phyloP scores from a whole-genome alignment of 1,140 invertebrate species.

The Dendrolimus punctatus region DNA sequence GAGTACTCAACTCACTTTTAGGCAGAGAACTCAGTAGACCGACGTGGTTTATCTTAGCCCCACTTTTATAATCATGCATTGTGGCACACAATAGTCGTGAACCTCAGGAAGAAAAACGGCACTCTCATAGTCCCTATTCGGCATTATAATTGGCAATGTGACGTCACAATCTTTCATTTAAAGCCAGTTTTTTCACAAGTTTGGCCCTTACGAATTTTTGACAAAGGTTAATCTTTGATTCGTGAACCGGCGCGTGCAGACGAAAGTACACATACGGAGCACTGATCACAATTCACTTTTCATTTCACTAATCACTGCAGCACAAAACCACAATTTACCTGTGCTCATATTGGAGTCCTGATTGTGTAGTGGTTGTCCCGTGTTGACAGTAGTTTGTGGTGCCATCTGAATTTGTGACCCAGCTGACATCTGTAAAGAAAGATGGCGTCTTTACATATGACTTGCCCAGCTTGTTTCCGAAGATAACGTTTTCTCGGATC shows the following conservation, averaged over 20 bases:
- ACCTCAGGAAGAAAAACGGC: slow-evolving; percentile 45
- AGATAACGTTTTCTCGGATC: slow-evolving; percentile 24
- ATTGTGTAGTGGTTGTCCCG: slow-evolving; percentile 90
- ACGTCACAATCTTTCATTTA: slow-evolving; percentile 59
- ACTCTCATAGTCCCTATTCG: slow-evolving; percentile 64
- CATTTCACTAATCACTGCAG: slow-evolving; percentile 44
- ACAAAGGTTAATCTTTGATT: slow-evolving; percentile 33
- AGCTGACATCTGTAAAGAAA: slow-evolving; percentile 90
- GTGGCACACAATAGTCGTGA: slow-evolving; percentile 44
- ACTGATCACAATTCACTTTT: slow-evolving; percentile 49
- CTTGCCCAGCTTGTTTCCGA: slow-evolving; percentile 40
- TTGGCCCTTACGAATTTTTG: slow-evolving; percentile 29
- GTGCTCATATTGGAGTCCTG: slow-evolving; percentile 97
- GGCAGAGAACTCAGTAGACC: slow-evolving; percentile 54
- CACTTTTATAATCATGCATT: slow-evolving; percentile 65
- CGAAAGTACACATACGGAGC: slow-evolving; percentile 41
- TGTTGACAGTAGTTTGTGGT: slow-evolving; percentile 90
- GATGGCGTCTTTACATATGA: slow-evolving; percentile 70
- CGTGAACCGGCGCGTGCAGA: slow-evolving; percentile 19
- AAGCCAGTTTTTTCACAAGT: slow-evolving; percentile 46
- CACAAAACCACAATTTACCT: slow-evolving; percentile 75
- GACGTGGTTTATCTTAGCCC: slow-evolving; percentile 56
- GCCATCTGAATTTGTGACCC: slow-evolving; percentile 95
- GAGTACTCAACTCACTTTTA: slow-evolving; percentile 57
- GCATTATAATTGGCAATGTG: slow-evolving; percentile 56